Evolutionary conservation across 2,797 vertebrate genomes (phyloP).

Genomic region (Lepus townsendii): DNA sequence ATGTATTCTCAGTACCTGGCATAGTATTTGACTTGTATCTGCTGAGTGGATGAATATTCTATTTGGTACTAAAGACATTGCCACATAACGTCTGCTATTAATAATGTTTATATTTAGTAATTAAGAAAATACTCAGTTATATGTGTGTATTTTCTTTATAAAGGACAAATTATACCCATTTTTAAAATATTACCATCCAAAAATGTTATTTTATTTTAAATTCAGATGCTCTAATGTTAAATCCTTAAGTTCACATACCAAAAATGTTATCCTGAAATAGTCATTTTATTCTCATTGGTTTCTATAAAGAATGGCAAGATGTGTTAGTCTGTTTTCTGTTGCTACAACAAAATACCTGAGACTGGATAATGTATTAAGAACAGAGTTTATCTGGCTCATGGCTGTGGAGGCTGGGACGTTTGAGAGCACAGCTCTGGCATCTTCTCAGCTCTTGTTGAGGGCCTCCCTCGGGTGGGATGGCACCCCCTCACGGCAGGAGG

Average conservation of each 20-base stretch:
- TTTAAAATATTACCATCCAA: neutral
- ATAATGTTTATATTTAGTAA: neutral
- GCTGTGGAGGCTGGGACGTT: neutral
- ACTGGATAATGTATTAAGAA: neutral
- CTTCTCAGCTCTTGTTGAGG: neutral
- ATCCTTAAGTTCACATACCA: neutral
- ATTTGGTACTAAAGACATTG: neutral
- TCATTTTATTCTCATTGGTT: constrained; percentile 4
- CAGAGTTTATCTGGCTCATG: neutral
- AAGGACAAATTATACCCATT: neutral
- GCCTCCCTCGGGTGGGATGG: neutral
- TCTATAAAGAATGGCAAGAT: neutral
- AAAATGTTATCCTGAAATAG: neutral
- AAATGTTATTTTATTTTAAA: neutral
- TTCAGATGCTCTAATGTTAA: neutral
- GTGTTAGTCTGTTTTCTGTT: neutral
- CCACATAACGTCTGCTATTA: neutral
- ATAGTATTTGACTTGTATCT: neutral
- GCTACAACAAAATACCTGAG: neutral
- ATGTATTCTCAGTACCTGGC: neutral
- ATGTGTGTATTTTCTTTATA: neutral
- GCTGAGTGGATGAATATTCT: neutral
- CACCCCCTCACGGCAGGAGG: neutral
- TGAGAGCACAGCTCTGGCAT: neutral
- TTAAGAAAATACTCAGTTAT: constrained; percentile 41